Conservation (phyloP, 2,113 vertebrate species). For the Spea bombifrons region DNA sequence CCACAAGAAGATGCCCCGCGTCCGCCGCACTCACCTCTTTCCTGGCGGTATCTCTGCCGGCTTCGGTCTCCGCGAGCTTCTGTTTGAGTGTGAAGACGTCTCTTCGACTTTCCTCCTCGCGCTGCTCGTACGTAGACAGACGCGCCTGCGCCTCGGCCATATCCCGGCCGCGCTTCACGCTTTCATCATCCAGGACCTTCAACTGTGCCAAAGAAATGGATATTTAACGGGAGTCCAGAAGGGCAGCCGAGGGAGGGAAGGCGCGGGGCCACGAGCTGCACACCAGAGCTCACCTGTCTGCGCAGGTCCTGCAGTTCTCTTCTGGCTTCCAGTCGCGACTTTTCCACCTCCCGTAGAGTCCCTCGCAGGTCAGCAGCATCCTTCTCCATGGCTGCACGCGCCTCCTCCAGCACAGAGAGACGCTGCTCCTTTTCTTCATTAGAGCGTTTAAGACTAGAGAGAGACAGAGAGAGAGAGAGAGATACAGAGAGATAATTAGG, state of each 20-base stretch:
- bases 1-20: too few species aligned
- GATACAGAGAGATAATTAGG: too few species aligned
- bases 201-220: slow-evolving; percentile 61
- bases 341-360: slow-evolving; percentile 81
- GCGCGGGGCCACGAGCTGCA: background rate
- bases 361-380: slow-evolving; percentile 79
- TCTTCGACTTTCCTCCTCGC: slow-evolving; percentile 76
- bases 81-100: slow-evolving; percentile 76
- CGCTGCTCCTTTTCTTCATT: slow-evolving; percentile 87
- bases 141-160: slow-evolving; percentile 78
- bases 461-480: background rate
- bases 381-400: slow-evolving; percentile 66
- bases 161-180: slow-evolving; percentile 75
- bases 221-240: background rate
- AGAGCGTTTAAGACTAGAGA: slow-evolving; percentile 73
- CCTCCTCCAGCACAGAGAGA: slow-evolving; percentile 75
- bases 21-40: slow-evolving; percentile 73
- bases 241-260: too few species aligned
- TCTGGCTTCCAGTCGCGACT: slow-evolving; percentile 79
- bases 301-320: slow-evolving; percentile 90
- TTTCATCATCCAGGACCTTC: slow-evolving; percentile 83
- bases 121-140: slow-evolving; percentile 76
- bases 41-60: slow-evolving; percentile 65
- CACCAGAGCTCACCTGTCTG: slow-evolving; percentile 70
- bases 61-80: slow-evolving; percentile 77